Evolutionary conservation across 2,113 vertebrate species (phyloP), one percentile per base, ranked within the genome.

Genomic region (Otocyon megalotis): DNA sequence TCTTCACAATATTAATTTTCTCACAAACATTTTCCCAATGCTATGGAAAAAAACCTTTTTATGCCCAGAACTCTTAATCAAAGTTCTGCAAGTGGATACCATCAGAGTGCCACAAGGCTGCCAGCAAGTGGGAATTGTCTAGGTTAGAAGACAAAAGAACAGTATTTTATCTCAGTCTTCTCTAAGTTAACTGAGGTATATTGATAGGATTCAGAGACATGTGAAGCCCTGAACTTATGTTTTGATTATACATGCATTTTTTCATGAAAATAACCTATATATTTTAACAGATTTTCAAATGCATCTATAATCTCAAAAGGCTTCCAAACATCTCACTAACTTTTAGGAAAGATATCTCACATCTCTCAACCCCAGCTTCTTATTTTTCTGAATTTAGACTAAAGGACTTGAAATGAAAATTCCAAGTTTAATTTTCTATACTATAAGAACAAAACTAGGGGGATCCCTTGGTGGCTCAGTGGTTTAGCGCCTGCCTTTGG

Each of bases 211-310:
- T 93, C 6, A 65, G 2, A 9, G 3, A 11, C 74, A 20, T 67
- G 48, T 56, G 8, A 91, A 77, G 22, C 14, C 9, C 22, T 86
- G 14, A 97, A 71, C 77, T 81, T 88, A 72, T 60, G 15, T 77
- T 93, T 82, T 88, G 19, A 80, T 20, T 32, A 85, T 10, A 82
- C 53, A 22, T 77, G 37, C 20, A 90, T 83, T 54, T 71, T 91
- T 48, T 37, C 65, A 2, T 83, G 32, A 82, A 96, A 67, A 58
- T 62, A 71, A 35, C 24, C 11, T 53, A 74, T n/a, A 72, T 3
- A 89, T 69, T 94, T 82, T 7, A 90, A 77, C 12, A 88, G 5
- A 85, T 71, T 63, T 65, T 77, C n/a, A 93, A 93, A 79, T 63
- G 19, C 26, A 88, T 58, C 7, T 8, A 60, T 32, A 30, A 71